Percentiles rank a stretch among this genome's conserved stretches.
Conservation (phyloP, 2,888 invertebrate species). For the Enchytraeus crypticus region DNA sequence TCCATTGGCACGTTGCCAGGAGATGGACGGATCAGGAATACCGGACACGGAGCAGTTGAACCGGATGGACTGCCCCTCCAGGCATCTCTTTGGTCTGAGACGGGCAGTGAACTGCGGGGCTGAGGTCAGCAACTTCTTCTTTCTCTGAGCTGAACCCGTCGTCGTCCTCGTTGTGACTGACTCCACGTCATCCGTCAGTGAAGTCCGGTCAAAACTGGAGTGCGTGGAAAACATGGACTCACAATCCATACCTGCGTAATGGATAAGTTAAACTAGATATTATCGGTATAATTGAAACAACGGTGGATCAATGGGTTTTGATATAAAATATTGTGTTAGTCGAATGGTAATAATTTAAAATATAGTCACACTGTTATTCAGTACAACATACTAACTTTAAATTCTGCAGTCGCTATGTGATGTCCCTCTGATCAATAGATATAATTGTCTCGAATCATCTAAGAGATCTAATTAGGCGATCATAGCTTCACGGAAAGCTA, state of each 20-base stretch:
- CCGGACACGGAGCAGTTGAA: slow-evolving; percentile 26
- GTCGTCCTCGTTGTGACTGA: slow-evolving; percentile 13
- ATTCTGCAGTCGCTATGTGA: no score
- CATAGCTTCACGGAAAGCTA: no score
- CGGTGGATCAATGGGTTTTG: no score
- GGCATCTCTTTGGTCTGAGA: slow-evolving; percentile 20
- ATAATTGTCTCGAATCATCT: no score
- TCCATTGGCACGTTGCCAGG: slow-evolving; percentile 21
- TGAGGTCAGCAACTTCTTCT: slow-evolving; percentile 8
- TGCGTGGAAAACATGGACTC: slow-evolving; percentile 17
- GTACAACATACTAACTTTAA: no score
- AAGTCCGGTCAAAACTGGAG: slow-evolving; percentile 3
- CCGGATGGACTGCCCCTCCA: slow-evolving; percentile 17
- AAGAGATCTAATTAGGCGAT: no score
- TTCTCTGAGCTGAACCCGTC: not conserved
- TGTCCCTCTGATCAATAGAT: no score
- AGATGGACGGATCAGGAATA: slow-evolving; percentile 21
- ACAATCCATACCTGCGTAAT: slow-evolving; percentile 18
- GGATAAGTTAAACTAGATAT: no score
- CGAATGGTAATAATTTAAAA: no score
- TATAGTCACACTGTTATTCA: no score
- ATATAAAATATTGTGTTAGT: no score
- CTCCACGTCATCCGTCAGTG: slow-evolving; percentile 17
- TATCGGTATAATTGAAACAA: no score
- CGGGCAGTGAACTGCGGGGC: slow-evolving; percentile 23